phyloP scores from a whole-genome alignment of 1,140 invertebrate species.

The Caenorhabditis briggsae region DNA sequence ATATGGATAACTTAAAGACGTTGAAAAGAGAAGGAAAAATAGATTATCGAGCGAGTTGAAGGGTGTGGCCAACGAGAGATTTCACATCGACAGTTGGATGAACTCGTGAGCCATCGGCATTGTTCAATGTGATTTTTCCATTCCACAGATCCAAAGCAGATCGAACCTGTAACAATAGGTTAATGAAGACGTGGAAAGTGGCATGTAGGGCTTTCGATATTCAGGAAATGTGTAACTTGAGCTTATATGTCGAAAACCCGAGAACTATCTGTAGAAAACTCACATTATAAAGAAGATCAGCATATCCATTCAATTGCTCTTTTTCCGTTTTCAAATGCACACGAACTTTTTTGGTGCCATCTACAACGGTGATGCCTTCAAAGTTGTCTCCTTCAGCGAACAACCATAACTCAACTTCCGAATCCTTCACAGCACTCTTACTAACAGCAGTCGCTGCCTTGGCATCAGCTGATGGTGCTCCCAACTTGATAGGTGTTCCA shows the following conservation, averaged over 20 bases:
- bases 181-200: no score
- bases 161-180: constrained; percentile 45
- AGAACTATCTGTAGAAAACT: neutral
- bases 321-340: constrained; percentile 49
- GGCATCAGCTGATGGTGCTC: constrained; percentile 30
- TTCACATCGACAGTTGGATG: constrained; percentile 48
- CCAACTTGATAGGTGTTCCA: constrained; percentile 67
- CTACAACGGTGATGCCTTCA: constrained; percentile 47
- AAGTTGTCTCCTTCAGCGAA: constrained; percentile 42
- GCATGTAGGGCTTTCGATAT: no score
- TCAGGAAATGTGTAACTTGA: no score
- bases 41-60: constrained; percentile 42
- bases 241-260: neutral
- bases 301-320: constrained; percentile 34
- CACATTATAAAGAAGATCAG: constrained; percentile 61
- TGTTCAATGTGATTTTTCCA: constrained; percentile 47
- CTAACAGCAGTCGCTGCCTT: constrained; percentile 20
- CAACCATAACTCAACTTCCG: constrained; percentile 55
- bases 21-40: neutral
- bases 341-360: constrained; percentile 41
- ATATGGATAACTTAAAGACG: constrained; percentile 46
- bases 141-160: constrained; percentile 59
- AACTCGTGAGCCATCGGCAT: constrained; percentile 4
- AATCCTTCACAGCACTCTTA: constrained; percentile 61
- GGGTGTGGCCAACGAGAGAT: constrained; percentile 43